These are phyloP conservation scores for Temnothorax ravouxi DNA, from an alignment of 2,888 invertebrate species.

Conservation along the genomic window DNA sequence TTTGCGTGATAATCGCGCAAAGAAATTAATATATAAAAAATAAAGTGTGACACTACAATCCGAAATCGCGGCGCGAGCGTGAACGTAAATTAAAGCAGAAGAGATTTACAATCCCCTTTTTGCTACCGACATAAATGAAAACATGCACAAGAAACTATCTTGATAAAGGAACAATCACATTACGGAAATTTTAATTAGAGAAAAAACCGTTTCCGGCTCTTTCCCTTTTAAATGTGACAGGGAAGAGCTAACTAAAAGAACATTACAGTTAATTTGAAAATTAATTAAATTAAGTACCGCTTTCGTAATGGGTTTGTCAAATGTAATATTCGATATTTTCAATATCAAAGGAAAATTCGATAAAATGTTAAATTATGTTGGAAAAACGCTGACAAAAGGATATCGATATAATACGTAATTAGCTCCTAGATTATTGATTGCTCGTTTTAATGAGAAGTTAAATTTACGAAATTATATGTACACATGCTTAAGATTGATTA, in stretches of 20 bases:
- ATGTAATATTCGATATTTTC: constrained; percentile 59
- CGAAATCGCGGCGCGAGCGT: constrained; percentile 19
- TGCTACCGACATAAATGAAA: constrained; percentile 29
- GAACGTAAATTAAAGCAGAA: constrained; percentile 9
- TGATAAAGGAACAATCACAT: constrained; percentile 50
- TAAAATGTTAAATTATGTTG: constrained; percentile 56
- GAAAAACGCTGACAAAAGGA: constrained; percentile 56
- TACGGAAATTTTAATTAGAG: constrained; percentile 56
- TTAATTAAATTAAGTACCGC: constrained; percentile 58
- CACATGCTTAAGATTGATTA: constrained; percentile 50
- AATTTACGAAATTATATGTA: constrained; percentile 51
- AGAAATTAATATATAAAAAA: constrained; percentile 15
- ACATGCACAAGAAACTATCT: constrained; percentile 43
- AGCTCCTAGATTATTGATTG: constrained; percentile 56
- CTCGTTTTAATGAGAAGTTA: constrained; percentile 47
- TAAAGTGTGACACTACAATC: constrained; percentile 7
- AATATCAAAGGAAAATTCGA: constrained; percentile 59
- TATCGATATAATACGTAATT: constrained; percentile 54
- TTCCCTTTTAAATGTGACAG: constrained; percentile 51
- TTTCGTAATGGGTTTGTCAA: constrained; percentile 57
- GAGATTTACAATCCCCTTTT: constrained; percentile 28
- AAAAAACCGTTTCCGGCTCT: constrained; percentile 43
- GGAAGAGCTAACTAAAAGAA: constrained; percentile 54
- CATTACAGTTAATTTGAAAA: constrained; percentile 57
- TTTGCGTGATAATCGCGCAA: constrained; percentile 24